Base-by-base conservation (phyloP, 2,797 vertebrate genomes). In the Propithecus deckenii region DNA sequence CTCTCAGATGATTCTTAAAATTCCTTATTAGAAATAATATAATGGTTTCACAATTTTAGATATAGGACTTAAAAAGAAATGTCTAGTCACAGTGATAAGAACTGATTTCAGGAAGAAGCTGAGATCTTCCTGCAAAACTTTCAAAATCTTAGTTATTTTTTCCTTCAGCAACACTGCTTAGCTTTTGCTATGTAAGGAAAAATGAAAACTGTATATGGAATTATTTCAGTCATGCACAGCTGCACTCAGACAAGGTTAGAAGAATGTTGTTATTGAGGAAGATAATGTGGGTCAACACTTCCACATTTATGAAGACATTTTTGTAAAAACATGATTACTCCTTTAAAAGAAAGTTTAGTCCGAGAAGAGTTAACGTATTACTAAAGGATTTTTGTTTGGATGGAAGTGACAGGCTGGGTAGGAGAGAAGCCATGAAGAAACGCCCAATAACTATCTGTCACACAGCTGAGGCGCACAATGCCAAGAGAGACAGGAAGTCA, bases 231-330 rank as follows among this genome's bases (percentile, higher is more conserved):
- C 69, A 67, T 13, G 20, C 69, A 86, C 69, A 93, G 65, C 79
- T 91, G 71, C 75, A 91, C 38, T 85, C 43, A 81, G 86, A 93
- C 52, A 84, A 43, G 20, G 35, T 76, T 93, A 74, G 91, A 84
- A 87, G 50, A 69, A 93, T 43, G 38, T 46, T 85, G 11, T 63
- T 89, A 7, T 15, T 48, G 57, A 72, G 23, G 59, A 93, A 91
- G 75, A 90, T 80, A 85, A 88, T 92, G 52, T 76, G 75, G 79
- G 65, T 89, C 86, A 93, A 85, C 38, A 57, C 48, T 91, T 89
- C 8, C 30, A 63, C 14, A 65, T 5, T 72, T n/a, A 83, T 63
- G 30, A 63, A 85, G 86, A 57, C 1, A 52, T 80, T 89, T 90
- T 81, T 78, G 48, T 89, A 89, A 86, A 93, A 79, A 4, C 14